These are phyloP conservation scores for Zapornia atra DNA, from an alignment of 2,113 vertebrate species.

Conservation along the genomic window DNA sequence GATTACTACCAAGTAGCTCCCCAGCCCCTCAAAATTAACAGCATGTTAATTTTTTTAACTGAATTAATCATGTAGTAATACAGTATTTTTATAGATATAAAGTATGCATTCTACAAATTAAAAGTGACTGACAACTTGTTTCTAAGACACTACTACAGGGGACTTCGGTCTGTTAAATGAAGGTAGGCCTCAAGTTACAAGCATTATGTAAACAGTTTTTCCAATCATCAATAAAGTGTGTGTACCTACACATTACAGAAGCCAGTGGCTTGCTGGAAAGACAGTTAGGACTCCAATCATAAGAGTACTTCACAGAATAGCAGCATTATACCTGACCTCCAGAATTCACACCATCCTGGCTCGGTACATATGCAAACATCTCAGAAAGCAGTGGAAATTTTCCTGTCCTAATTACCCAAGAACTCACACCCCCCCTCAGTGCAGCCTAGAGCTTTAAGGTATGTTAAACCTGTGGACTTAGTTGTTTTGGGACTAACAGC, in stretches of 20 bases:
- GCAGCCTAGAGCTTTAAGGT: neutral
- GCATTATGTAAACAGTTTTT: neutral
- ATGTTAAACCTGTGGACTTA: neutral
- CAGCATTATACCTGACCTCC: neutral
- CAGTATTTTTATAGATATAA: conserved; percentile 42
- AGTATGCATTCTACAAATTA: conserved; percentile 56
- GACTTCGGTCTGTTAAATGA: conserved; percentile 32
- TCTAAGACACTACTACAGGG: conserved; percentile 17
- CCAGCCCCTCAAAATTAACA: conserved; percentile 59
- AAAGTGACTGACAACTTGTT: conserved; percentile 61
- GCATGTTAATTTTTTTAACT: conserved; percentile 64
- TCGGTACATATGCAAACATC: neutral
- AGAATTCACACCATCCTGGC: neutral
- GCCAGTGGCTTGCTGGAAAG: conserved; percentile 1
- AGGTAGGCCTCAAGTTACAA: conserved; percentile 47
- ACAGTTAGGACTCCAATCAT: neutral
- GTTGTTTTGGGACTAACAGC: neutral
- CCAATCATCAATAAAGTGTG: neutral
- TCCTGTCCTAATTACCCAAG: neutral
- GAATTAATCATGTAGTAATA: conserved; percentile 62
- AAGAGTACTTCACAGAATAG: neutral
- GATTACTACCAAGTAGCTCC: conserved; percentile 64
- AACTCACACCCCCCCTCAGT: neutral
- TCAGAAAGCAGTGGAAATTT: neutral
- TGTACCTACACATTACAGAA: conserved; percentile 1